Evolutionary conservation across 2,888 invertebrate species (phyloP).

Genomic region (Troglohyphantes excavatus): DNA sequence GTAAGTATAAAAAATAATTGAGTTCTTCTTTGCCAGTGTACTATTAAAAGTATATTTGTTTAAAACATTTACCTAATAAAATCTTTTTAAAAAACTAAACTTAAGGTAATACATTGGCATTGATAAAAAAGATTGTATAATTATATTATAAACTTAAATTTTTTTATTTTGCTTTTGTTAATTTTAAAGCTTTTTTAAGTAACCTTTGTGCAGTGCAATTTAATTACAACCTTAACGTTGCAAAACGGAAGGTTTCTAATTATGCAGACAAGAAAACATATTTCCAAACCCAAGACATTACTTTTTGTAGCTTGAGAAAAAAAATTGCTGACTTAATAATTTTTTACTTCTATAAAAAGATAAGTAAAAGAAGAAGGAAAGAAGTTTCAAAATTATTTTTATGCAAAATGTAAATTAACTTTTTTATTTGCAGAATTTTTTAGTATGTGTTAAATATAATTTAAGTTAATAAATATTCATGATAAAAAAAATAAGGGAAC

Average conservation of each 20-base stretch:
- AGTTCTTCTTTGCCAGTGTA: not conserved
- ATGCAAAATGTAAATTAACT: conserved; percentile 35
- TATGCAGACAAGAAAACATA: conserved; percentile 1
- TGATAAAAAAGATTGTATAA: not conserved
- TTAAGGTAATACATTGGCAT: not conserved
- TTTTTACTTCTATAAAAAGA: not conserved
- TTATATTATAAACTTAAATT: not conserved
- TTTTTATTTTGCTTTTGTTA: not conserved
- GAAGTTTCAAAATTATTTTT: conserved; percentile 27
- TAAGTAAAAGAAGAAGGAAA: not conserved
- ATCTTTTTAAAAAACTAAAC: not conserved
- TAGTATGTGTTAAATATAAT: conserved; percentile 23
- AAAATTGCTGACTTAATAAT: conserved; percentile 13
- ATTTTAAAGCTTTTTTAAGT: not conserved
- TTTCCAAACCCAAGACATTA: not conserved
- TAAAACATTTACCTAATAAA: not conserved
- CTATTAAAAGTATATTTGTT: not conserved
- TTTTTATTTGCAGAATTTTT: not conserved
- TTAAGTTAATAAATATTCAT: conserved; percentile 60
- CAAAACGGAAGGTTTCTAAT: conserved; percentile 14
- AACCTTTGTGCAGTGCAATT: not conserved
- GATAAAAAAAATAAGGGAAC: conserved; percentile 5
- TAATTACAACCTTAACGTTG: not conserved
- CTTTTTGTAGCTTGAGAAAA: not conserved
- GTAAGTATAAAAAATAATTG: not conserved